Evolutionary conservation across 1,140 invertebrate genomes (phyloP).

Genomic region (Latrodectus geometricus): DNA sequence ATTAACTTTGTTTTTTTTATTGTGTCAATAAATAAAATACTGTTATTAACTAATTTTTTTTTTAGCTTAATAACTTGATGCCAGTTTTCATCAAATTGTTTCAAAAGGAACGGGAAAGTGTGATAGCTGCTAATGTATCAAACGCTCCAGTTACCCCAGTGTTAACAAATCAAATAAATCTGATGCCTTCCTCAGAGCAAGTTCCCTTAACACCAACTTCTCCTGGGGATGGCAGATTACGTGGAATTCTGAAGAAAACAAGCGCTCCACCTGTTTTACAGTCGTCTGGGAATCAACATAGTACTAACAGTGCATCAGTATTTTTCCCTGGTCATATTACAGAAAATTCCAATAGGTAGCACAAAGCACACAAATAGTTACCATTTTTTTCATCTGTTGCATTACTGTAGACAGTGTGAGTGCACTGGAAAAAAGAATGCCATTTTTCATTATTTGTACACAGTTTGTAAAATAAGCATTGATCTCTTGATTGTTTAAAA

Average conservation of each 20-base stretch:
- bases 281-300: neutral
- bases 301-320: slow-evolving; percentile 32
- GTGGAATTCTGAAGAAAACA: slow-evolving; percentile 61
- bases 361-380: neutral
- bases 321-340: slow-evolving; percentile 36
- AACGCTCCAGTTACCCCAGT: slow-evolving; percentile 37
- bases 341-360: slow-evolving; percentile 54
- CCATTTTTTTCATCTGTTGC: neutral
- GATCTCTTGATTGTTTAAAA: too few relatives aligned
- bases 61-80: slow-evolving; percentile 44
- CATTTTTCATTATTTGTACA: neutral
- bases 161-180: slow-evolving; percentile 64
- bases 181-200: slow-evolving; percentile 63
- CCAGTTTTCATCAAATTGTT: slow-evolving; percentile 39
- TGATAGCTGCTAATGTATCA: slow-evolving; percentile 4
- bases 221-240: slow-evolving; percentile 55
- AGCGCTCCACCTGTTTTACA: neutral
- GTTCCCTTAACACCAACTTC: slow-evolving; percentile 60
- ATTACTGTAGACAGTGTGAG: neutral
- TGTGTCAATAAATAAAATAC: too few relatives aligned
- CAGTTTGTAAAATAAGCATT: too few relatives aligned
- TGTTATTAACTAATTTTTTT: neutral
- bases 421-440: neutral
- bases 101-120: slow-evolving; percentile 39
- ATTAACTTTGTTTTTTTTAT: too few relatives aligned